These are phyloP conservation scores for Eupithecia tripunctaria DNA, from an alignment of 2,888 invertebrate genomes.

Conservation along the genomic window DNA sequence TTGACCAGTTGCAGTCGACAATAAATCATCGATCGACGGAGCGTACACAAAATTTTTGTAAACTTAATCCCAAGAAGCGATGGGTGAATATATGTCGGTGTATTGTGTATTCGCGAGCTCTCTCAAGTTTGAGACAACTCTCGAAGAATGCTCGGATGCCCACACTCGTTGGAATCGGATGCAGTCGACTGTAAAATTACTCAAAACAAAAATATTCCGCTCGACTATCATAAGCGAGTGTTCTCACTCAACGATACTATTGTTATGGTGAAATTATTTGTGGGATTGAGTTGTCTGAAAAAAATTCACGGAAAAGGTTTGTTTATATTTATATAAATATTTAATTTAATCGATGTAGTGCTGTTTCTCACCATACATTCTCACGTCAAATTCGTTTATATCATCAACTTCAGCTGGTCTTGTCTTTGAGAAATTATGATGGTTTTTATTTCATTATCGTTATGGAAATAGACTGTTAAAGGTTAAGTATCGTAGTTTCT, in stretches of 20 bases:
- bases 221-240: slow-evolving; percentile 47
- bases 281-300: slow-evolving; percentile 24
- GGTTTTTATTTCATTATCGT: not conserved
- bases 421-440: not conserved
- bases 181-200: slow-evolving; percentile 69
- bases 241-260: slow-evolving; percentile 24
- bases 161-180: slow-evolving; percentile 55
- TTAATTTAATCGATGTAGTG: too few species aligned
- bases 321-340: not conserved
- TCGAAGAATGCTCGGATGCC: slow-evolving; percentile 56
- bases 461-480: not conserved
- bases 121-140: slow-evolving; percentile 61
- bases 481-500: not conserved
- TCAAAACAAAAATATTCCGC: slow-evolving; percentile 62
- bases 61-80: slow-evolving; percentile 62
- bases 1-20: slow-evolving; percentile 45
- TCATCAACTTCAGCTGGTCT: not conserved
- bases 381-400: too few species aligned
- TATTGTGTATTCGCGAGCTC: slow-evolving; percentile 58
- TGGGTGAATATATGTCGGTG: slow-evolving; percentile 58
- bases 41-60: slow-evolving; percentile 61
- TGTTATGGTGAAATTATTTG: slow-evolving; percentile 29
- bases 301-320: slow-evolving; percentile 3
- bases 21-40: slow-evolving; percentile 58
- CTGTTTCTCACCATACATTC: too few species aligned